Evolutionary conservation across 2,888 invertebrate genomes (phyloP).

Genomic region (Pristionchus maxplancki): DNA sequence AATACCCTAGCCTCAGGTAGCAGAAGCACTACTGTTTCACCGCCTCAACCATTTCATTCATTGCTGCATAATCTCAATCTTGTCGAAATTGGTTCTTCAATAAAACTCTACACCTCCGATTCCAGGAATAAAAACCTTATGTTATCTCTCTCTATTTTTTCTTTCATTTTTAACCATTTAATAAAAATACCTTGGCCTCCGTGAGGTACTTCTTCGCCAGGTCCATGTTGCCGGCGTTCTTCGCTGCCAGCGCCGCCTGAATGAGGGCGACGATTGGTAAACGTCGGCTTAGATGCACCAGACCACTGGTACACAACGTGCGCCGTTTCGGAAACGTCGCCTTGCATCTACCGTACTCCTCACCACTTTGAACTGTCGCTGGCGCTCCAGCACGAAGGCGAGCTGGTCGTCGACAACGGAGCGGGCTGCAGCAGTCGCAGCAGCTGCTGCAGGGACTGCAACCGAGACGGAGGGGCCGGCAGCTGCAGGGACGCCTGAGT

Average conservation of each 20-base stretch:
- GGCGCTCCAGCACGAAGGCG: conserved; percentile 67
- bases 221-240: conserved; percentile 69
- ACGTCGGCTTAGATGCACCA: background rate
- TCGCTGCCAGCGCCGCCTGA: conserved; percentile 71
- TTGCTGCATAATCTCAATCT: too few species aligned
- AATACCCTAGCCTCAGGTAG: too few species aligned
- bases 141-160: too few species aligned
- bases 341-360: background rate
- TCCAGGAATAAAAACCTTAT: too few species aligned
- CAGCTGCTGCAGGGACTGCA: background rate
- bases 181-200: conserved; percentile 64
- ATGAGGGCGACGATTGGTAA: background rate
- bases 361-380: conserved; percentile 66
- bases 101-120: too few species aligned
- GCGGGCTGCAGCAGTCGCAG: conserved; percentile 28
- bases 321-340: background rate
- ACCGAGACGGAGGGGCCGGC: background rate
- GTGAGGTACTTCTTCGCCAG: conserved; percentile 67
- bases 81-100: background rate
- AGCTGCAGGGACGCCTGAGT: background rate
- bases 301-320: too few species aligned
- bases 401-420: conserved; percentile 50
- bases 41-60: background rate
- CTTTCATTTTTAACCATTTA: too few species aligned
- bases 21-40: too few species aligned